A percentile compares a stretch with the other conserved stretches of the same genome.
Conservation (phyloP, 2,888 invertebrate genomes). For the Cephus pygmeus region DNA sequence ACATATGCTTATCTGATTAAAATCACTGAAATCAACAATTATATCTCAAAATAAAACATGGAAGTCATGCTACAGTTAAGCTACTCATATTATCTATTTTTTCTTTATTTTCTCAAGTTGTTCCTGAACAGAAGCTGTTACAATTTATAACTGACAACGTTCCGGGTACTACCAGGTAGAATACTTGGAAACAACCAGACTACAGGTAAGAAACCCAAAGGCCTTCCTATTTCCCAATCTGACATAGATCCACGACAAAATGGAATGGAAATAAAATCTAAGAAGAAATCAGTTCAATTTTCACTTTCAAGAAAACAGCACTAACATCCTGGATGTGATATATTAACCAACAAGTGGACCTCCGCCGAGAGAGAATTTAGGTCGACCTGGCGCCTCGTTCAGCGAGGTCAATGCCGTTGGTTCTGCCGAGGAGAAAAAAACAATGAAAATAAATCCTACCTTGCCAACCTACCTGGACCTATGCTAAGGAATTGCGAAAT, state of each 20-base stretch:
- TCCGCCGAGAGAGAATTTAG: constrained; percentile 12
- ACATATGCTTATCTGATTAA: too few species aligned
- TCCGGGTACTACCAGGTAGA: neutral
- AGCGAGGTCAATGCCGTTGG: constrained; percentile 18
- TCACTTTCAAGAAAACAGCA: neutral
- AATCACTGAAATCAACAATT: too few species aligned
- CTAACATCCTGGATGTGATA: neutral
- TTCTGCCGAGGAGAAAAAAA: neutral
- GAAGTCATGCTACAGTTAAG: neutral
- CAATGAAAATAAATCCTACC: constrained; percentile 1
- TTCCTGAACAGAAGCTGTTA: neutral
- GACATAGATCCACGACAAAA: neutral
- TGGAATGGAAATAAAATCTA: neutral
- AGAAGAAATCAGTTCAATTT: neutral
- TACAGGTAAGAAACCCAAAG: neutral
- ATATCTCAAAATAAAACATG: neutral
- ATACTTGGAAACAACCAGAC: neutral
- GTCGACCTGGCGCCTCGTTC: constrained; percentile 18
- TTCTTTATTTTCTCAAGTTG: neutral
- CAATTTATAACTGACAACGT: neutral
- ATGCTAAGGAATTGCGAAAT: constrained; percentile 15
- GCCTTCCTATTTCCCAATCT: too few species aligned
- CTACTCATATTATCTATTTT: neutral
- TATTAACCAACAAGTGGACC: constrained; percentile 6
- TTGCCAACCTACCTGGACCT: constrained; percentile 20